Percentiles rank a stretch among this genome's conserved stretches.
phyloP scores from a whole-genome alignment of 2,113 vertebrate species.

The Lonchura striata region DNA sequence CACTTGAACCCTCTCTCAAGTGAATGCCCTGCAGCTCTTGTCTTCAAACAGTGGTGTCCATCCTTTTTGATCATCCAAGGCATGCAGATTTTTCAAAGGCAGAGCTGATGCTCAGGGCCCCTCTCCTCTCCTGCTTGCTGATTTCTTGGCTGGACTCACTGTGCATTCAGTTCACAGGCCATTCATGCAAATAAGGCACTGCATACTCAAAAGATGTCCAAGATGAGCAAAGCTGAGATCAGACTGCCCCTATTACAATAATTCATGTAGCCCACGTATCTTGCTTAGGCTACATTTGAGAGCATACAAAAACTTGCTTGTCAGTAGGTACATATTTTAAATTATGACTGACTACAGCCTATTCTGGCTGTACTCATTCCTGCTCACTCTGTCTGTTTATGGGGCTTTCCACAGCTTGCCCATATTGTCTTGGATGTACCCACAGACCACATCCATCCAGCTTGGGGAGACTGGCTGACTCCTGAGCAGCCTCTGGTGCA shows the following conservation, averaged over 20 bases:
- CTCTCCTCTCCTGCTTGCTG: not conserved
- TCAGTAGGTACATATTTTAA: not conserved
- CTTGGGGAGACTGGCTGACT: not conserved
- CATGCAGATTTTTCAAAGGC: conserved; percentile 11
- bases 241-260: not conserved
- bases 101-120: not conserved
- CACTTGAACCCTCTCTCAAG: conserved; percentile 12
- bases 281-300: not conserved
- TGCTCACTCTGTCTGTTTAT: not conserved
- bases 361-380: not conserved
- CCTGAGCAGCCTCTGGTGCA: not conserved
- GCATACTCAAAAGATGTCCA: not conserved
- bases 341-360: not conserved
- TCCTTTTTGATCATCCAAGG: not conserved
- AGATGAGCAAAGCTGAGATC: not conserved
- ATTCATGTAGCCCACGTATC: not conserved
- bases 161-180: not conserved
- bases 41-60: not conserved
- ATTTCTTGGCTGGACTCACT: not conserved
- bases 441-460: not conserved
- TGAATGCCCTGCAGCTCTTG: not conserved
- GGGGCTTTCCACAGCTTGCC: not conserved
- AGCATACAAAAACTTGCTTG: not conserved
- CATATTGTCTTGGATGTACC: not conserved
- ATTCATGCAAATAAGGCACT: not conserved